Base-by-base conservation (phyloP, 2,113 vertebrate species). In the Papio anubis region DNA sequence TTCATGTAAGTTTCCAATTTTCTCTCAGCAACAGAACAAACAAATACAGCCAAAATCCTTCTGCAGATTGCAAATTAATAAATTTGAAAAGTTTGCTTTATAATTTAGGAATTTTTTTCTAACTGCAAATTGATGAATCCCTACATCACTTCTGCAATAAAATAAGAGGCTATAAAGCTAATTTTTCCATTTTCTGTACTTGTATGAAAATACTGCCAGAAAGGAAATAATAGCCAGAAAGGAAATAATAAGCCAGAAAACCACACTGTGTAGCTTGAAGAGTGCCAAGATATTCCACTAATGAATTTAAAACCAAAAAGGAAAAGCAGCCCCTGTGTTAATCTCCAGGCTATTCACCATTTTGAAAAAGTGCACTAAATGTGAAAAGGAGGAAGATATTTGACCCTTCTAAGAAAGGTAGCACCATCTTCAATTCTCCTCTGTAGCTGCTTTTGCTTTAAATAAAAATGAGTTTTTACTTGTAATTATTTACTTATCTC, bases 151-250 rank as follows among this genome's bases (percentile, higher is more conserved):
- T 88, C 43, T 93, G 68, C 25, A 93, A 73, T 21, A 91, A 61
- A 94, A 88, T 73, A 40, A 89, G 73, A 82, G 23, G 12, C 86
- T 90, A 95, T 59, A 61, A 52, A 88, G 83, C 79, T 82, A 68
- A 61, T 52, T 70, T 92, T 97, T 96, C 90, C 50, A 94, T 73
- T 97, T 96, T 79, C 66, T 90, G 2, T 66, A 81, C 59, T 95
- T 89, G 68, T 83, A 61, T 3, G 70, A 98, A 96, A 97, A 96
- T 11, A 30, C 25, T 93, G 80, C 95, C 14, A 97, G 81, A 91
- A 94, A 98, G 85, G 93, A 1, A 93, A 91, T 45, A 95, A 82
- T 45, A 94, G 80, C 95, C 14, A 97, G 81, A 91, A 94, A 98
- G 85, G 93, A 1, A 93, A 91, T 45, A 95, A 82, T 50, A 94